phyloP scores from a whole-genome alignment of 2,113 vertebrate species.

The Balaeniceps rex region DNA sequence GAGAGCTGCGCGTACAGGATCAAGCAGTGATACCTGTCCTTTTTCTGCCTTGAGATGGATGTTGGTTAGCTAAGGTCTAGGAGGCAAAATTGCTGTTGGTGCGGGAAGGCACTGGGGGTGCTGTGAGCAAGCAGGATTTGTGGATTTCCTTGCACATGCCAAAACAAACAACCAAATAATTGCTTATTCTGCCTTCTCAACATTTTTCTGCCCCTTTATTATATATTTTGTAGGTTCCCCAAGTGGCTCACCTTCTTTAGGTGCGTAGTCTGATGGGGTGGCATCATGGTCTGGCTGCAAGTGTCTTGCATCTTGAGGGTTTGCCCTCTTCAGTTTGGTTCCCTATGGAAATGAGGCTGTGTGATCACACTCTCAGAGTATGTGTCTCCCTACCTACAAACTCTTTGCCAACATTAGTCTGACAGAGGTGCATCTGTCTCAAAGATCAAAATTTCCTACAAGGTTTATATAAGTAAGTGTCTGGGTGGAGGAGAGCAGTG shows the following conservation, averaged over 20 bases:
- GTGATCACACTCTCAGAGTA: not conserved
- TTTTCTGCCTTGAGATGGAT: not conserved
- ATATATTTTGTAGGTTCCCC: not conserved
- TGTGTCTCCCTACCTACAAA: not conserved
- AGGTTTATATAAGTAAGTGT: not conserved
- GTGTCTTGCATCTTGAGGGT: not conserved
- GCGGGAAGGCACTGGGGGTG: not conserved
- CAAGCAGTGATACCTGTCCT: not conserved
- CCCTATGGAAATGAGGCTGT: not conserved
- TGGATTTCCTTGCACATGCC: not conserved
- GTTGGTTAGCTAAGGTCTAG: not conserved
- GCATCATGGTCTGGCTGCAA: not conserved
- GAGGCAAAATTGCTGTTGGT: not conserved
- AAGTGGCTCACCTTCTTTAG: not conserved
- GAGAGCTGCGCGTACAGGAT: not conserved
- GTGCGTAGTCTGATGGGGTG: not conserved
- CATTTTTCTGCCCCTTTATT: not conserved
- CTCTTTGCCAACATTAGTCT: not conserved
- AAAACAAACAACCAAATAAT: fast-evolving
- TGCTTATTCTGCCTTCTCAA: not conserved
- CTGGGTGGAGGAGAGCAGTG: not conserved
- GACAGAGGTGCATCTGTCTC: not conserved
- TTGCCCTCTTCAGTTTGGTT: not conserved
- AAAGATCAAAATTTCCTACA: not conserved
- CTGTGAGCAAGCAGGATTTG: not conserved